Conservation (phyloP, 2,888 invertebrate genomes). For the Rhaphigaster nebulosa region DNA sequence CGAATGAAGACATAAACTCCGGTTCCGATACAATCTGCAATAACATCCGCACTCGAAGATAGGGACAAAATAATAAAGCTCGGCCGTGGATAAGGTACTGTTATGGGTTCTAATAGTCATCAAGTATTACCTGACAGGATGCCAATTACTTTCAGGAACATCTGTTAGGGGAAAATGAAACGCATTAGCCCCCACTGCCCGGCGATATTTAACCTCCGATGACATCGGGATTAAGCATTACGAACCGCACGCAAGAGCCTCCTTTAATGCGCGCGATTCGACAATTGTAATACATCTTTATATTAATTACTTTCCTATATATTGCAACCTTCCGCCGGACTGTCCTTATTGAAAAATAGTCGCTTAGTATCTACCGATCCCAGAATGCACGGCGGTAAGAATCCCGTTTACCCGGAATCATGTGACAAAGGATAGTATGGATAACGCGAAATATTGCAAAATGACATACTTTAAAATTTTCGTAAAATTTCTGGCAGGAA, state of each 20-base stretch:
- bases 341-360: background rate
- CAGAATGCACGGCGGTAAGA: too few relatives aligned
- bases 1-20: constrained; percentile 4
- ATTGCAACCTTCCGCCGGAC: background rate
- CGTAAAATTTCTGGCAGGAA: too few relatives aligned
- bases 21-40: background rate
- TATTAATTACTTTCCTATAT: constrained; percentile 10
- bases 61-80: background rate
- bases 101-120: background rate
- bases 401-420: too few relatives aligned
- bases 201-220: background rate
- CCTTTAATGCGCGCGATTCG: background rate
- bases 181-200: background rate
- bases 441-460: too few relatives aligned
- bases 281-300: background rate
- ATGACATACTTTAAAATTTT: too few relatives aligned
- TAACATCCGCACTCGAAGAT: background rate
- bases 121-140: background rate
- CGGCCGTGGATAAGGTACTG: background rate
- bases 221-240: background rate
- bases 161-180: constrained; percentile 17
- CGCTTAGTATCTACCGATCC: too few relatives aligned
- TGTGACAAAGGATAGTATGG: too few relatives aligned
- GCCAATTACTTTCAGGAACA: constrained; percentile 18
- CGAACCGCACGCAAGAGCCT: background rate